Evolutionary conservation across 2,888 invertebrate genomes (phyloP).

Genomic region (Gymnocheta viridis): DNA sequence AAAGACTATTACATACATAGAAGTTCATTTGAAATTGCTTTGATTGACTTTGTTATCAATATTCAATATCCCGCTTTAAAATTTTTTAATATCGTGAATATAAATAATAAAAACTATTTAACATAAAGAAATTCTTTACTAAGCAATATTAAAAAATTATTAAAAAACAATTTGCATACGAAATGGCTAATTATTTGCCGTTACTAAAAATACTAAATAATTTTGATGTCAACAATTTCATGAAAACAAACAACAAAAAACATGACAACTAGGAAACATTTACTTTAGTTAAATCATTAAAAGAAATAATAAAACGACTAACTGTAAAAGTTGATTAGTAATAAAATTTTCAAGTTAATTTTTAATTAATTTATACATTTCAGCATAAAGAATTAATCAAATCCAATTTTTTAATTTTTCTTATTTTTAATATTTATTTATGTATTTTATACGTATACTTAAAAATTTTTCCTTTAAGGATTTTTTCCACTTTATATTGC

Average conservation of each 20-base stretch:
- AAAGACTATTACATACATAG: neutral
- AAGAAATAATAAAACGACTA: constrained; percentile 2
- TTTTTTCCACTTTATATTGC: neutral
- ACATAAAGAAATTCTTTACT: neutral
- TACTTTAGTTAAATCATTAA: neutral
- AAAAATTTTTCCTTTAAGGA: constrained; percentile 32
- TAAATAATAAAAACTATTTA: neutral
- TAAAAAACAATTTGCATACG: constrained; percentile 59
- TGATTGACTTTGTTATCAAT: constrained; percentile 19
- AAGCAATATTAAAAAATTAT: neutral
- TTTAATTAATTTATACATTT: constrained; percentile 22
- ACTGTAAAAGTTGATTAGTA: constrained; percentile 6
- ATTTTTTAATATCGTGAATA: neutral
- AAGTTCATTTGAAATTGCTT: neutral
- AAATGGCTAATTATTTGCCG: constrained; percentile 50
- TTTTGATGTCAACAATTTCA: neutral
- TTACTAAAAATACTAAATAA: constrained; percentile 39
- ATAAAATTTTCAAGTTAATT: neutral
- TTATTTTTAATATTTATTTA: no score
- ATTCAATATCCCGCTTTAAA: constrained; percentile 37
- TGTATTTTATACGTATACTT: no score
- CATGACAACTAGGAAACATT: constrained; percentile 40
- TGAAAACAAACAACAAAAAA: constrained; percentile 1
- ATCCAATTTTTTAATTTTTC: no score
- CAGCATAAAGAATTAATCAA: neutral